phyloP scores from a whole-genome alignment of 2,888 invertebrate genomes.

The Drosophila hamatofila region DNA sequence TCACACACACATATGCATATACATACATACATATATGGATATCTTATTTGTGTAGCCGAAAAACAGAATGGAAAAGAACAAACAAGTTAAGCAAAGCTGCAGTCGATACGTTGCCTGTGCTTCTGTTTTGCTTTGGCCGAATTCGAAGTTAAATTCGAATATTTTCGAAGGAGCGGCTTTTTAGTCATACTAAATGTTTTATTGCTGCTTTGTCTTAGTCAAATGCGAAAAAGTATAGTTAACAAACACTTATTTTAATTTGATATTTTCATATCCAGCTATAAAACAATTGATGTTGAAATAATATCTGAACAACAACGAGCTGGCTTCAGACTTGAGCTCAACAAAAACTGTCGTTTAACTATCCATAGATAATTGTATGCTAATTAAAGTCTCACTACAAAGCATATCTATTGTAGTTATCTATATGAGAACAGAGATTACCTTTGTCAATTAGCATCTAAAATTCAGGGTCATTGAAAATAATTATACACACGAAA shows the following conservation, averaged over 20 bases:
- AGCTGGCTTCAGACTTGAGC: not conserved
- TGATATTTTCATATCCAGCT: conserved; percentile 21
- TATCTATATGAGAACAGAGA: conserved; percentile 17
- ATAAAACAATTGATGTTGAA: conserved; percentile 1
- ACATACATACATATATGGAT: not conserved
- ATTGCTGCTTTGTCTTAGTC: not conserved
- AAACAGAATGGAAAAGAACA: conserved; percentile 9
- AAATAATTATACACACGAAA: not conserved
- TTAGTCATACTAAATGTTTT: conserved; percentile 8
- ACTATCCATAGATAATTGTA: conserved; percentile 21
- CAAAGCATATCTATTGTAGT: conserved; percentile 29
- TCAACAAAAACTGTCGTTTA: conserved; percentile 15
- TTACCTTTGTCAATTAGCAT: conserved; percentile 26
- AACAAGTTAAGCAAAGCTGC: conserved; percentile 26
- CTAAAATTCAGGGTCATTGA: conserved; percentile 27
- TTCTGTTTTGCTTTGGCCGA: conserved; percentile 6
- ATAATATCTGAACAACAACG: conserved; percentile 25
- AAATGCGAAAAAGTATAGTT: conserved; percentile 6
- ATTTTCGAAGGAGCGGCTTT: not conserved
- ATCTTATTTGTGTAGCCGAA: not conserved
- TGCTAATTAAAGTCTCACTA: conserved; percentile 33
- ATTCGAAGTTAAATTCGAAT: conserved; percentile 11
- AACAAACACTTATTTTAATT: conserved; percentile 17
- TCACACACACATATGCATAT: not conserved
- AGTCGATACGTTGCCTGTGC: conserved; percentile 18